Evolutionary conservation across 2,113 vertebrate species (phyloP).

Genomic region (Capreolus pygargus): DNA sequence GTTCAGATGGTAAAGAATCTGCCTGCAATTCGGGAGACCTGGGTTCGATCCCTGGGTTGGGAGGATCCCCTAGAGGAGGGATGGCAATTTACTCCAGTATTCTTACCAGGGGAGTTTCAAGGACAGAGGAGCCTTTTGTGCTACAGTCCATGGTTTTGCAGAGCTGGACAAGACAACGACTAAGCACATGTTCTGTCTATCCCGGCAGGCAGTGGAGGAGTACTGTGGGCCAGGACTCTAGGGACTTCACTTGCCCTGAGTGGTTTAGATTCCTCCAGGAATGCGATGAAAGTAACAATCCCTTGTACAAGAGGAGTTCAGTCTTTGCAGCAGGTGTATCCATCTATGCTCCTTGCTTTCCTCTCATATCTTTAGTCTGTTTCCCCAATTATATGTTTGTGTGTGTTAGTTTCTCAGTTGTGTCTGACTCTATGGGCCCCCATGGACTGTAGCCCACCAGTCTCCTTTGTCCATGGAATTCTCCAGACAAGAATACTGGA

Average conservation of each 20-base stretch:
- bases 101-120: neutral
- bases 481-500: neutral
- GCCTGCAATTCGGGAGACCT: fast-evolving
- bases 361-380: neutral
- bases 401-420: neutral
- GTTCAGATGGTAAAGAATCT: neutral
- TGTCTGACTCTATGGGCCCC: neutral
- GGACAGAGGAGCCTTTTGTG: neutral
- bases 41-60: neutral
- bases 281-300: neutral
- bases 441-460: neutral
- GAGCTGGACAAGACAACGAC: too few relatives aligned
- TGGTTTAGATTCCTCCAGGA: neutral
- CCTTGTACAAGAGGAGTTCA: neutral
- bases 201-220: neutral
- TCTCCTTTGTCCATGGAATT: neutral
- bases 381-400: neutral
- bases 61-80: neutral
- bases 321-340: neutral
- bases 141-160: neutral
- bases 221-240: neutral
- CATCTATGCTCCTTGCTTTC: neutral
- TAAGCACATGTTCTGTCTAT: neutral
- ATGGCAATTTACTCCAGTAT: neutral
- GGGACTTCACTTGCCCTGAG: neutral